phyloP scores from a whole-genome alignment of 1,140 invertebrate genomes.

The Samia ricini region DNA sequence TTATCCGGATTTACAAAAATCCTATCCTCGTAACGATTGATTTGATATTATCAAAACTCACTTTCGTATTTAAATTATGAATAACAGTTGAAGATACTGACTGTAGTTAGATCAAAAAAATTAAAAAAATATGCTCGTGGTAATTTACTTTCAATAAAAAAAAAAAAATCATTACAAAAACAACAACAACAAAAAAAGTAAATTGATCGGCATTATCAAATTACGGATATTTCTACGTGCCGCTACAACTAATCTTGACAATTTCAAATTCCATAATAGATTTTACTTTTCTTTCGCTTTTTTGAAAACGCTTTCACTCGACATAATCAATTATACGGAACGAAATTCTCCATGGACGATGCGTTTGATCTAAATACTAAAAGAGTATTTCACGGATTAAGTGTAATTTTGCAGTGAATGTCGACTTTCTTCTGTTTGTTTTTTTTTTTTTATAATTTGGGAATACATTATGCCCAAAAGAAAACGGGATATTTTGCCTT shows the following conservation, averaged over 20 bases:
- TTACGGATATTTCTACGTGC: background rate
- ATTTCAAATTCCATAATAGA: constrained; percentile 14
- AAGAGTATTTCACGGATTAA: background rate
- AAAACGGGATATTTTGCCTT: too few relatives aligned
- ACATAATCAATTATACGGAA: constrained; percentile 35
- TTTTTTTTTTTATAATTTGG: too few relatives aligned
- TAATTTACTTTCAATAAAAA: background rate
- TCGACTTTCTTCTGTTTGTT: too few relatives aligned
- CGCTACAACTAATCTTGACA: background rate
- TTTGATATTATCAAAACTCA: too few relatives aligned
- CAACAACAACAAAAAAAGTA: background rate
- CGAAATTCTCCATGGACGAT: constrained; percentile 13
- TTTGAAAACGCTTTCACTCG: constrained; percentile 23
- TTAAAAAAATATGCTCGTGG: background rate
- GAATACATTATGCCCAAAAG: too few relatives aligned
- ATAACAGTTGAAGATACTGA: too few relatives aligned
- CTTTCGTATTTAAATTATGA: too few relatives aligned
- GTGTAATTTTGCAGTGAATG: too few relatives aligned
- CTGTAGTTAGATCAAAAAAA: too few relatives aligned
- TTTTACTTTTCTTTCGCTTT: constrained; percentile 20
- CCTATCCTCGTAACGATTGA: too few relatives aligned
- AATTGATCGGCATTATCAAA: background rate
- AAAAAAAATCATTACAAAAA: background rate
- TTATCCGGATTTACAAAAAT: too few relatives aligned
- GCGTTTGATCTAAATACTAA: background rate